phyloP scores from a whole-genome alignment of 2,888 invertebrate genomes.

The Cataglyphis rosenhaueri region DNA sequence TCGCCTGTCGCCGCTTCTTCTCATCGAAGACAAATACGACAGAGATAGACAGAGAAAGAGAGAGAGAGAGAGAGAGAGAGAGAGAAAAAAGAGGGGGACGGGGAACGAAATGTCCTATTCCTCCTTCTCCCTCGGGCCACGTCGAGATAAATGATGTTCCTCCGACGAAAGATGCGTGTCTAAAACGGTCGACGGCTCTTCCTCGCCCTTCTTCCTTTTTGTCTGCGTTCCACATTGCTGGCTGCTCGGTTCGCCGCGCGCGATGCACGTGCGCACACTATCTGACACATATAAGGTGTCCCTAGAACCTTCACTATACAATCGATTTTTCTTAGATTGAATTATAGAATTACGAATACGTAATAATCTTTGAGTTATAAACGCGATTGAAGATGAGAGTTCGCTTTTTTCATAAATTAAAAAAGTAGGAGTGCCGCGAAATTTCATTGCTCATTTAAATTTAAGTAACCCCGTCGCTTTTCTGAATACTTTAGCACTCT shows the following conservation, averaged over 20 bases:
- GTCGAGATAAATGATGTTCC: slow-evolving; percentile 57
- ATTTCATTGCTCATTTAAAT: not conserved
- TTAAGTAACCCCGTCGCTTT: not conserved
- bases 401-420: not conserved
- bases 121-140: not conserved
- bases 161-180: slow-evolving; percentile 59
- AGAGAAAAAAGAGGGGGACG: not conserved
- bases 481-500: slow-evolving; percentile 30
- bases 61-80: not conserved
- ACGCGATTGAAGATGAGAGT: not conserved
- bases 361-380: not conserved
- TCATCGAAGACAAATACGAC: slow-evolving; percentile 6
- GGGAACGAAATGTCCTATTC: slow-evolving; percentile 3
- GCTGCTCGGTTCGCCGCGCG: slow-evolving; percentile 18
- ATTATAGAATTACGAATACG: not conserved
- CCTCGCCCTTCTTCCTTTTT: slow-evolving; percentile 34
- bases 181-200: slow-evolving; percentile 50
- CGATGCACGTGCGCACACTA: slow-evolving; percentile 35
- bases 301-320: not conserved
- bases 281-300: slow-evolving; percentile 38
- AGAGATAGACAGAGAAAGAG: slow-evolving; percentile 4
- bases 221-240: slow-evolving; percentile 7
- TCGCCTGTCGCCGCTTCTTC: slow-evolving; percentile 47
- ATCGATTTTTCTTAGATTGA: not conserved
- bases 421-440: not conserved